Evolutionary conservation across 2,888 invertebrate genomes (phyloP).

Genomic region (Amphipoea lucens): DNA sequence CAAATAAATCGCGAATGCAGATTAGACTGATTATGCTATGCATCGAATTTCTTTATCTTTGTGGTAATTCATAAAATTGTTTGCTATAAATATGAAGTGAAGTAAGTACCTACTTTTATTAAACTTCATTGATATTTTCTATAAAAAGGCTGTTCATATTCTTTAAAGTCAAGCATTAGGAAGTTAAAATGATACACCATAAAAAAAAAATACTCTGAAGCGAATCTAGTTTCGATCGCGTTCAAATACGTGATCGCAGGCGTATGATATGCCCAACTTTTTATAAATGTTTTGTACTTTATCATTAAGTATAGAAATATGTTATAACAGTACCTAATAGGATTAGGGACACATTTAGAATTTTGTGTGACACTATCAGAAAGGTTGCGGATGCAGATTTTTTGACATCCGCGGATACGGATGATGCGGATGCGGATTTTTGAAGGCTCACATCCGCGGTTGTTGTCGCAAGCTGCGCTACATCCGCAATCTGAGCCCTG

Average conservation of each 20-base stretch:
- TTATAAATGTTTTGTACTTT: background rate
- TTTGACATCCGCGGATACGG: background rate
- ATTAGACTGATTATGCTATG: background rate
- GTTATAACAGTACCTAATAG: too few species aligned
- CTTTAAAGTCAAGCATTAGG: background rate
- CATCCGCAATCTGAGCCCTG: too few species aligned
- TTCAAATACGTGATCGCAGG: background rate
- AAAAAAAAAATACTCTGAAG: background rate
- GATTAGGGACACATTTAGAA: background rate
- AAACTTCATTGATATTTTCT: background rate
- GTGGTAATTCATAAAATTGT: background rate
- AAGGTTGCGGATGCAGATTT: background rate
- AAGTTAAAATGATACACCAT: background rate
- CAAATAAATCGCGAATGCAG: too few species aligned
- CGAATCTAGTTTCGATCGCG: background rate
- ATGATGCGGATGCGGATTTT: background rate
- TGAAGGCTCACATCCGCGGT: background rate
- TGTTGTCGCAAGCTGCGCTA: too few species aligned
- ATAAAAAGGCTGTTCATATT: slow-evolving; percentile 7
- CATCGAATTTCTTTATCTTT: background rate
- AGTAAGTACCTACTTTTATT: too few species aligned
- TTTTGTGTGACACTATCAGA: background rate
- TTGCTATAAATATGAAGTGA: background rate
- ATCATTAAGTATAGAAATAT: background rate
- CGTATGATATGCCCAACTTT: background rate